Base-by-base conservation (phyloP, 2,888 invertebrate species). In the Dinocampus coccinellae region DNA sequence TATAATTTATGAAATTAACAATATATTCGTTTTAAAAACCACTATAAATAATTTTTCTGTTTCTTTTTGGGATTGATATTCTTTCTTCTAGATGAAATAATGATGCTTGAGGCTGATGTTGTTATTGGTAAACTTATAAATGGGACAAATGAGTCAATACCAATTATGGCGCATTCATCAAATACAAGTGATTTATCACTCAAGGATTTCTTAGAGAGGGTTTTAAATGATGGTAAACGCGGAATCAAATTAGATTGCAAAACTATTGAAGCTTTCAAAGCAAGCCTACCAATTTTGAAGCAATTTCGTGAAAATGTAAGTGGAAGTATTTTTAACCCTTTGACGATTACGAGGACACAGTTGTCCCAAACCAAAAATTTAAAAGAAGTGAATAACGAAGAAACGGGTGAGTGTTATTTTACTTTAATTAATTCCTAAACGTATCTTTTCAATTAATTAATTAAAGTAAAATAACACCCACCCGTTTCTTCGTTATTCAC, bases 191-290 rank as follows among this genome's bases (percentile, higher is more conserved):
- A 97, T 87, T 89, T 97, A 42, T 91, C 93, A 1, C 89, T 97
- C 22, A 89, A 92, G 0, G 90, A 91, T 16, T 97, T 97, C 89
- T 87, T 97, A 9, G 84, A 88, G 2, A 88, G 89, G 0, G 92
- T 93, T 42, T 86, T 91, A 13, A 85, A 88, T 11, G 89, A 89
- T 53, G 84, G 84, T n/a, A 83, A 80, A 78, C 96, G 95, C 84
- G 97, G 96, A 0, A 91, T 96, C 0, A 97, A 97, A 85, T 88
- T 97, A 57, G 97, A 97, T 87, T 97, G 97, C 84, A 97, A 97
- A 87, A 90, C 91, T 1, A 92, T 93, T 55, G 93, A 93, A 58
- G 94, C 93, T 0, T 93, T 93, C 81, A 89, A 91, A 69, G 88
- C 88, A 47, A 91, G 93, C 3, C 87, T 90, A 36, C 82, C 84